phyloP scores from a whole-genome alignment of 2,797 vertebrate genomes.

The Sphaeramia orbicularis region DNA sequence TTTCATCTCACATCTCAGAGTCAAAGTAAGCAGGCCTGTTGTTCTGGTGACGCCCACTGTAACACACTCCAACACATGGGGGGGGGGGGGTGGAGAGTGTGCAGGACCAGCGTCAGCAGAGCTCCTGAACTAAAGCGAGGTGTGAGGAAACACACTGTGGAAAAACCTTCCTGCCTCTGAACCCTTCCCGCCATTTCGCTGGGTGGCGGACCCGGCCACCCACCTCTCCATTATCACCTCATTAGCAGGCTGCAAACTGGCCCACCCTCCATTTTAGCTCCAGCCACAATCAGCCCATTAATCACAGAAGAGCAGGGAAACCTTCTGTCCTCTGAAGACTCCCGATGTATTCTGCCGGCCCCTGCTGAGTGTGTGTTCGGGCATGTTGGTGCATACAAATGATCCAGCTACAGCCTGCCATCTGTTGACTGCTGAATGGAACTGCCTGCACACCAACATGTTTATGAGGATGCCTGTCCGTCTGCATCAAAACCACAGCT shows the following conservation, averaged over 20 bases:
- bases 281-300: conserved; percentile 75
- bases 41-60: conserved; percentile 14
- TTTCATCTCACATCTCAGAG: conserved; percentile 25
- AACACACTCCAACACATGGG: no score
- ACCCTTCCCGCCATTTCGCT: conserved; percentile 46
- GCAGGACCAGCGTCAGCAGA: conserved; percentile 6
- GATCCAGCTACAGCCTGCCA: conserved; percentile 79
- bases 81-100: background rate
- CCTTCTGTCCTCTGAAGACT: conserved; percentile 76
- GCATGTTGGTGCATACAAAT: conserved; percentile 70
- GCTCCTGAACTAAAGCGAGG: no score
- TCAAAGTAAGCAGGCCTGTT: conserved; percentile 26
- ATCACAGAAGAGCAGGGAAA: conserved; percentile 71
- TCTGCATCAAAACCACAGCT: conserved; percentile 40
- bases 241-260: conserved; percentile 73
- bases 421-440: conserved; percentile 78
- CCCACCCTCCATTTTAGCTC: conserved; percentile 74
- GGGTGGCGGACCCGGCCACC: conserved; percentile 55
- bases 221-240: conserved; percentile 80
- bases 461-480: conserved; percentile 13
- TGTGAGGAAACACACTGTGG: background rate
- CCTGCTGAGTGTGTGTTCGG: conserved; percentile 31
- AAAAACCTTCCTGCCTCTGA: conserved; percentile 21
- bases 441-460: conserved; percentile 53
- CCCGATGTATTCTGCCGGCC: conserved; percentile 51